A percentile compares a stretch with the other conserved stretches of the same genome.
phyloP scores from a whole-genome alignment of 2,888 invertebrate species.

The Tenthredo livida region DNA sequence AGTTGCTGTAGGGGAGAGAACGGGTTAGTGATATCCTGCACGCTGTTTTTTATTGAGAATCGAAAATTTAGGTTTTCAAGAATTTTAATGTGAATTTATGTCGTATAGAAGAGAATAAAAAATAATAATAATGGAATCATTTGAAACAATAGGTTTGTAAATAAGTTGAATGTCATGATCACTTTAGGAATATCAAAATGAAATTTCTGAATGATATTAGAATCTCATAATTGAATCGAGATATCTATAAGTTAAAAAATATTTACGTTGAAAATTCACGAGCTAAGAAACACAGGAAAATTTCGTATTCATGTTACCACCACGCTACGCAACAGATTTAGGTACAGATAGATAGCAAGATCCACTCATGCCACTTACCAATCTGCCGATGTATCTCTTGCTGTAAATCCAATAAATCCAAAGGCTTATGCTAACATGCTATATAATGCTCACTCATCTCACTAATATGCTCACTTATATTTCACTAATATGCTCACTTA shows the following conservation, averaged over 20 bases:
- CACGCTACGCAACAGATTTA: not conserved
- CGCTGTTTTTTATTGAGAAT: not conserved
- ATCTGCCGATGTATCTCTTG: not conserved
- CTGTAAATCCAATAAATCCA: not conserved
- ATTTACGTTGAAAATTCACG: not conserved
- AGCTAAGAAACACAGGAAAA: not conserved
- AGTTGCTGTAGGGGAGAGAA: not conserved
- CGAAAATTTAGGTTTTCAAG: not conserved
- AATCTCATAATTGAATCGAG: not conserved
- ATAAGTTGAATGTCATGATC: not conserved
- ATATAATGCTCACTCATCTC: not conserved
- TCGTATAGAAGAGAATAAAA: not conserved
- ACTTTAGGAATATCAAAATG: not conserved
- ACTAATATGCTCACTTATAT: not conserved
- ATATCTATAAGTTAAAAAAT: not conserved
- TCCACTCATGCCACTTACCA: constrained; percentile 1
- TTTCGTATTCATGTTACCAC: not conserved
- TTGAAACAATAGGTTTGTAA: not conserved
- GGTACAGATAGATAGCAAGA: constrained; percentile 8
- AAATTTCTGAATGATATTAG: not conserved
- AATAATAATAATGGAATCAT: not conserved
- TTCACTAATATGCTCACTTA: not conserved
- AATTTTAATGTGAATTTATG: not conserved
- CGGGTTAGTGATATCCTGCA: not conserved
- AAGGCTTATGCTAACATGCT: too few relatives aligned